Base-by-base conservation (phyloP, 2,113 vertebrate species). In the Ctenodactylus gundi region DNA sequence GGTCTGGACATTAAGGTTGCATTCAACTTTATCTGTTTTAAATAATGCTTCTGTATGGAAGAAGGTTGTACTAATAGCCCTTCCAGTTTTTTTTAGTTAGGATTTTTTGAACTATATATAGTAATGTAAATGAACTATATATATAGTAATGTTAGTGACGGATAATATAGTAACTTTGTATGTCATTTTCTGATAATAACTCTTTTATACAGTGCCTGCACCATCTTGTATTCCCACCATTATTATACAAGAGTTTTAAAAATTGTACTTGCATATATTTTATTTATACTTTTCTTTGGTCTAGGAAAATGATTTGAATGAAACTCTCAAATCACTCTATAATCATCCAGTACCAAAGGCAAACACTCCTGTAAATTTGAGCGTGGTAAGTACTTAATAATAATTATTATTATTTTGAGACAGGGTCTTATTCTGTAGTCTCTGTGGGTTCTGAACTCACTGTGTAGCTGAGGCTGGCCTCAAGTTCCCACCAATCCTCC, bases 301-400 rank as follows among this genome's bases (percentile, higher is more conserved):
- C 1, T 94, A 99, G 99, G 99, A 99, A 98, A 98, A 98, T 92
- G 99, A 99, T 98, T 99, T 99, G 98, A 99, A 99, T 93, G 99
- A 99, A 97, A 98, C 99, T 97, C 98, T 99, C 97, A 99, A 99
- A 96, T 99, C 99, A 1, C 98, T 99, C 94, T 99, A 99, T 95
- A 98, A 97, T 88, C 98, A 99, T 97, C 98, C 99, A 67, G 99
- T 99, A 98, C 99, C 99, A 97, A 99, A 99, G 98, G 98, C 99
- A 46, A 99, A 99, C 82, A 99, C 98, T 95, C 98, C 99, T 73
- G 98, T 99, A 98, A 99, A 97, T 98, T 98, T 99, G 98, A 99
- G 98, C 96, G 98, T 99, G 99, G 99, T 99, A 98, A 97, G 99
- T 99, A 97, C 93, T 88, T 60, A 7, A 27, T 76, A 58, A 3